Evolutionary conservation across 2,113 vertebrate species (phyloP).

Genomic region (Rhegmatorhina hoffmannsi): DNA sequence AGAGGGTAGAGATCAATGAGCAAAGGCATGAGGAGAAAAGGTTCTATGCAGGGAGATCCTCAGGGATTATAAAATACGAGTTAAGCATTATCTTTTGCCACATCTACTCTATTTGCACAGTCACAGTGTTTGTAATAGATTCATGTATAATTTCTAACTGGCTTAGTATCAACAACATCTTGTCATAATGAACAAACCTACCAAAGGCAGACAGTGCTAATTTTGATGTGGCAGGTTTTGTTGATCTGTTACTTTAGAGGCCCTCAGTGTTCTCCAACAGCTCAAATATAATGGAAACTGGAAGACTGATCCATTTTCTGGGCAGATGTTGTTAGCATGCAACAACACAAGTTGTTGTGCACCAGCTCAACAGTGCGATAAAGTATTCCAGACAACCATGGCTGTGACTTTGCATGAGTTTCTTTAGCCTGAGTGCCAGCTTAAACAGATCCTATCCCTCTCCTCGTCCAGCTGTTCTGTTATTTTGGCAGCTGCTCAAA

Average conservation of each 20-base stretch:
- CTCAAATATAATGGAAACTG: not conserved
- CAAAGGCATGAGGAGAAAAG: not conserved
- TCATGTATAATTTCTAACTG: not conserved
- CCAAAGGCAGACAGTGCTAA: not conserved
- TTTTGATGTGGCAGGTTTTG: not conserved
- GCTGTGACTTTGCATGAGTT: not conserved
- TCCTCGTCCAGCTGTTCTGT: not conserved
- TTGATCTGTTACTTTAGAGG: not conserved
- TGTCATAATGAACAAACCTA: not conserved
- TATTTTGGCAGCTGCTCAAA: constrained; percentile 18
- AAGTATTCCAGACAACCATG: not conserved
- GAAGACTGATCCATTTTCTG: not conserved
- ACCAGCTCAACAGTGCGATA: not conserved
- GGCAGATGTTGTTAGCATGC: not conserved
- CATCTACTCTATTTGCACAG: not conserved
- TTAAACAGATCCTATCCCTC: not conserved
- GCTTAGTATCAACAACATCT: not conserved
- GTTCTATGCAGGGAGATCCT: not conserved
- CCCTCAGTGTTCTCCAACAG: not conserved
- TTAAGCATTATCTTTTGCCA: not conserved
- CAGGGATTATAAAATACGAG: not conserved
- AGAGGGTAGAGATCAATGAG: not conserved
- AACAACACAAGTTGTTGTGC: not conserved
- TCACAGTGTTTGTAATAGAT: not conserved
- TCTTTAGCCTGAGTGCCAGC: not conserved